Percentiles rank a stretch among this genome's conserved stretches.
Evolutionary conservation across 2,888 invertebrate species (phyloP).

Genomic region (Drosophila acutilabella): DNA sequence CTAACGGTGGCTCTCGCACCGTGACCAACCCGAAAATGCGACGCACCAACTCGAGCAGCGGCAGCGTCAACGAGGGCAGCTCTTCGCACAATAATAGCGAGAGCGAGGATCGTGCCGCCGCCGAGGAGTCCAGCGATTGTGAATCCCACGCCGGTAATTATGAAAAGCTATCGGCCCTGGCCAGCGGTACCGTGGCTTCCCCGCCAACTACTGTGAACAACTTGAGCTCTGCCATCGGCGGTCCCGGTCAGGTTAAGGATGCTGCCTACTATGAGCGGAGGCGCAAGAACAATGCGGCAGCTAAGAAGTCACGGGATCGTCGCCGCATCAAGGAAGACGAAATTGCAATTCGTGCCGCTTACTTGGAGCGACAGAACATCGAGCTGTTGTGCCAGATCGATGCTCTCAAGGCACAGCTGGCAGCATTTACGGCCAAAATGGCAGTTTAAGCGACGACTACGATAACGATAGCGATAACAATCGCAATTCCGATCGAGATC

Average conservation of each 20-base stretch:
- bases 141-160: conserved; percentile 81
- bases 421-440: conserved; percentile 80
- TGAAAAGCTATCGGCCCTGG: conserved; percentile 45
- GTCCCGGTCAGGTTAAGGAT: conserved; percentile 87
- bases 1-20: conserved; percentile 87
- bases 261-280: conserved; percentile 95
- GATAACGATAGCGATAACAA: conserved; percentile 12
- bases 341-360: conserved; percentile 94
- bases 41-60: conserved; percentile 85
- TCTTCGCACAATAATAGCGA: conserved; percentile 82
- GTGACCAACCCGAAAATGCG: conserved; percentile 91
- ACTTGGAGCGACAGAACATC: conserved; percentile 94
- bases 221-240: conserved; percentile 12
- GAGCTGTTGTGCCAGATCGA: conserved; percentile 90
- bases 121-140: conserved; percentile 83
- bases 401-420: conserved; percentile 88
- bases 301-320: conserved; percentile 96
- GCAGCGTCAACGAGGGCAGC: conserved; percentile 78
- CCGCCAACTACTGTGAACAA: conserved; percentile 18
- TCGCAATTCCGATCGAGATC: conserved; percentile 22
- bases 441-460: conserved; percentile 35
- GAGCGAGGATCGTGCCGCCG: conserved; percentile 82
- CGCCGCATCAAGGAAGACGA: conserved; percentile 96
- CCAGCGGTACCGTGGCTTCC: neutral
- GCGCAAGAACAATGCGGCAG: conserved; percentile 96